phyloP scores from a whole-genome alignment of 1,140 invertebrate genomes.

The Hyles euphorbiae region DNA sequence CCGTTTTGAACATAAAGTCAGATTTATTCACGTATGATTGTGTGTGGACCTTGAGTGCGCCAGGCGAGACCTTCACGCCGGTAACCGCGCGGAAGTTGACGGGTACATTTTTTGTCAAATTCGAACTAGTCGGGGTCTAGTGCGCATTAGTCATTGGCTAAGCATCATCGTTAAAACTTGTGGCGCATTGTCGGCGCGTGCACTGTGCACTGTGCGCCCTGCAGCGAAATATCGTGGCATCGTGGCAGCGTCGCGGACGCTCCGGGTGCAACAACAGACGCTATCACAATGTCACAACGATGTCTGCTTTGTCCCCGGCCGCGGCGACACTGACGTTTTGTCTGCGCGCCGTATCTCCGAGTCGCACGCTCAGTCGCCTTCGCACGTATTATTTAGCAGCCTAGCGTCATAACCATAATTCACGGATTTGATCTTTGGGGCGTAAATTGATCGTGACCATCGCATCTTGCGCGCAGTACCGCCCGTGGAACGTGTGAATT shows the following conservation, averaged over 20 bases:
- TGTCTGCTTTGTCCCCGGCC: conserved; percentile 51
- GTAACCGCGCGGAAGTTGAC: conserved; percentile 73
- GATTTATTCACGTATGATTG: conserved; percentile 70
- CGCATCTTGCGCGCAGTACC: conserved; percentile 17
- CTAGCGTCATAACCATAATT: conserved; percentile 27
- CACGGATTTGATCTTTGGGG: conserved; percentile 21
- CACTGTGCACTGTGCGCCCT: conserved; percentile 14
- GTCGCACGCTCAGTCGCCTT: conserved; percentile 25
- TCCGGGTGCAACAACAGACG: conserved; percentile 57
- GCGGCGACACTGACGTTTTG: conserved; percentile 30
- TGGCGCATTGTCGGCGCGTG: conserved; percentile 49
- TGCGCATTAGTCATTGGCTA: conserved; percentile 67
- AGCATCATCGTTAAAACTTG: conserved; percentile 46
- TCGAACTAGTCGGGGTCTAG: conserved; percentile 65
- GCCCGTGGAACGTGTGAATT: conserved; percentile 26
- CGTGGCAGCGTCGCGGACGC: conserved; percentile 25
- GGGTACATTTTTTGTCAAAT: conserved; percentile 69
- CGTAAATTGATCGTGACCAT: conserved; percentile 35
- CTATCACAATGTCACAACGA: conserved; percentile 68
- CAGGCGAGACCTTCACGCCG: conserved; percentile 67
- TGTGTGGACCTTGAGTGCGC: conserved; percentile 69
- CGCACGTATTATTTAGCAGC: conserved; percentile 25
- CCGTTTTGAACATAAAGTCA: conserved; percentile 61
- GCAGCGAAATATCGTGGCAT: conserved; percentile 30
- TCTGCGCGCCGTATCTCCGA: conserved; percentile 28